Percentiles rank a stretch among this genome's conserved stretches.
Conservation (phyloP, 2,797 vertebrate genomes). For the Phrynocephalus vlangalii region DNA sequence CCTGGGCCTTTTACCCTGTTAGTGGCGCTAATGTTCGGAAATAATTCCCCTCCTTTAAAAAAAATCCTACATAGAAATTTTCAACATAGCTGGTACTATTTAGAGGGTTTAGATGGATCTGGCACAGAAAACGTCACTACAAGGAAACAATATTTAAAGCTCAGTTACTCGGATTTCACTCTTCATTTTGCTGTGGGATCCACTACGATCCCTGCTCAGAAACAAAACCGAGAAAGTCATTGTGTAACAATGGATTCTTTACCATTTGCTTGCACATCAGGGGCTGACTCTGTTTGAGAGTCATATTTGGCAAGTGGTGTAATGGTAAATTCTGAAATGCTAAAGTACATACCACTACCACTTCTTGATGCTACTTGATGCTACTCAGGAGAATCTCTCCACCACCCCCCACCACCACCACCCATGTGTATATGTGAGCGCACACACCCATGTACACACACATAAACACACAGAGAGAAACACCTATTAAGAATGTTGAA, state of each 20-base stretch:
- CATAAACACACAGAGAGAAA: not conserved
- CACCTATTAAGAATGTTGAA: not conserved
- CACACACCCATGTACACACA: too few species aligned
- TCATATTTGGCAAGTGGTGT: not conserved
- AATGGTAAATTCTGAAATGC: not conserved
- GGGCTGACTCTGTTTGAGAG: not conserved
- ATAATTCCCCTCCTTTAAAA: not conserved
- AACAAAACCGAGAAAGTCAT: not conserved
- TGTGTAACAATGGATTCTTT: slow-evolving; percentile 1
- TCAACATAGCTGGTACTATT: not conserved
- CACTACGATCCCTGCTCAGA: not conserved
- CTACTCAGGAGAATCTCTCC: too few species aligned
- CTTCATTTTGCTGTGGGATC: slow-evolving; percentile 8
- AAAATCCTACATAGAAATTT: not conserved
- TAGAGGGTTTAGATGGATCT: slow-evolving; percentile 20
- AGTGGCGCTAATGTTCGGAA: not conserved
- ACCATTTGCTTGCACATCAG: not conserved
- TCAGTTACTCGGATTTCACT: not conserved
- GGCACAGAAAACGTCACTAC: not conserved
- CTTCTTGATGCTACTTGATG: too few species aligned
- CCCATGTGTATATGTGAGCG: too few species aligned
- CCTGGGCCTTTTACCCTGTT: not conserved
- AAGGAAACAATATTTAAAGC: slow-evolving; percentile 1
- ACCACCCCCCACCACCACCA: too few species aligned
- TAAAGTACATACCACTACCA: not conserved